A percentile compares a stretch with the other conserved stretches of the same genome.
Conservation (phyloP, 1,140 invertebrate genomes). For the Trichogramma pretiosum region DNA sequence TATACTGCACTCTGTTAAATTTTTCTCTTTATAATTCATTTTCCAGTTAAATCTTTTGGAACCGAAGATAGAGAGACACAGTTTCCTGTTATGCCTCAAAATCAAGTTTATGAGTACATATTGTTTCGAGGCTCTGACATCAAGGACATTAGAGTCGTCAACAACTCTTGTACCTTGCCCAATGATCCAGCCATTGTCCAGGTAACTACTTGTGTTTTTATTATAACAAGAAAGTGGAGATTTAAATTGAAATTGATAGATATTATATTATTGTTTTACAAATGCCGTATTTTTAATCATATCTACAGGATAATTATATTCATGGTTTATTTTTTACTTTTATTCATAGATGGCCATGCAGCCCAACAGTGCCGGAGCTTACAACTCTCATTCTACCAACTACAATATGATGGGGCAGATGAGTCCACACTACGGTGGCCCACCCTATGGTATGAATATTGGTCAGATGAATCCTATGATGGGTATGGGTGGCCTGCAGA, state of each 20-base stretch:
- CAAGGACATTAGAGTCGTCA: slow-evolving; percentile 94
- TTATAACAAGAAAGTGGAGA: too few relatives aligned
- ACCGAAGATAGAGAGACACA: slow-evolving; percentile 94
- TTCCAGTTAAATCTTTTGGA: slow-evolving; percentile 93
- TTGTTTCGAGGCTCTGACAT: slow-evolving; percentile 96
- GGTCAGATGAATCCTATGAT: slow-evolving; percentile 54
- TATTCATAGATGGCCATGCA: slow-evolving; percentile 59
- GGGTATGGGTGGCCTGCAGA: slow-evolving; percentile 41
- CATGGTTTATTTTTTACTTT: not conserved
- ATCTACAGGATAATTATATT: slow-evolving; percentile 9
- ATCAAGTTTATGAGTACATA: slow-evolving; percentile 98
- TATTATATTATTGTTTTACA: slow-evolving; percentile 6
- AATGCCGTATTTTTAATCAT: slow-evolving; percentile 6
- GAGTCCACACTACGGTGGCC: slow-evolving; percentile 44
- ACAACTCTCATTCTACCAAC: slow-evolving; percentile 48
- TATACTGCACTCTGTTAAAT: too few relatives aligned
- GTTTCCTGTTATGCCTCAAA: slow-evolving; percentile 86
- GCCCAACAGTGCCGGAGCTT: slow-evolving; percentile 49
- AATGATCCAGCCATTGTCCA: slow-evolving; percentile 95
- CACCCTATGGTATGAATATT: slow-evolving; percentile 43
- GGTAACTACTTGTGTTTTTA: slow-evolving; percentile 31
- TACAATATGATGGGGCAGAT: slow-evolving; percentile 47
- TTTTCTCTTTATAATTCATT: too few relatives aligned
- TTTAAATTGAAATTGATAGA: slow-evolving; percentile 10
- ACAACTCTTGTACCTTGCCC: slow-evolving; percentile 64